Evolutionary conservation across 2,888 invertebrate genomes (phyloP), one percentile per base, ranked within the genome.

Genomic region (Amblyjoppa proteus): DNA sequence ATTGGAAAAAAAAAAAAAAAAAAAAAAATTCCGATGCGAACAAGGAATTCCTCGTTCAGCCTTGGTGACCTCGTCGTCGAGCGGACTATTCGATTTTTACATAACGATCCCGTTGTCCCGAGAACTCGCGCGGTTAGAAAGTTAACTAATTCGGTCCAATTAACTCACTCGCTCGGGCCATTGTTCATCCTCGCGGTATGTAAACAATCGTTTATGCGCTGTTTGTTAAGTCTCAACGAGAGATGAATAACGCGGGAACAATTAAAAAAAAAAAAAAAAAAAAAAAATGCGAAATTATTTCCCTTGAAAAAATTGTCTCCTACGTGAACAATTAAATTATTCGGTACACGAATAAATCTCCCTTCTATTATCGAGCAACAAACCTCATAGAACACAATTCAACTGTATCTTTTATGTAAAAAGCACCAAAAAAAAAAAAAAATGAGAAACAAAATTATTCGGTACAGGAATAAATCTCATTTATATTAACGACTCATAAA

Each of bases 141-240:
- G 85, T 85, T 53, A 80, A 85, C 71, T 85, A 83, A 73, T 83
- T 80, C 58, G 38, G 28, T 73, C 61, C 68, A 85, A 77, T 85
- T 83, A 83, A 79, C 41, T 71, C 58, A 73, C 61, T 71, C 75
- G 68, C 28, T 25, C 34, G 34, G 20, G 7, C 16, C 68, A 76
- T 85, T 83, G 68, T 83, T 80, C 79, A 83, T 85, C 73, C 64
- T 68, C 41, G 64, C 53, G 80, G 69, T 83, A 83, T 80, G 61
- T 73, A 79, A 85, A 83, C 85, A 74, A 75, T 75, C 77, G 82
- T 82, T 51, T 71, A 71, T 78, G 41, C 66, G 25, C 71, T 75
- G 51, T 11, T 68, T 38, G 20, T 31, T 11, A 41, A 38, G 3
- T 9, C 11, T 66, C 38, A 20, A 2, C n/a, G n/a, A 38, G 16